Percentiles rank a stretch among this genome's conserved stretches.
These are phyloP conservation scores for Brachionus manjavacas DNA, from an alignment of 1,140 invertebrate genomes.

Conservation along the genomic window DNA sequence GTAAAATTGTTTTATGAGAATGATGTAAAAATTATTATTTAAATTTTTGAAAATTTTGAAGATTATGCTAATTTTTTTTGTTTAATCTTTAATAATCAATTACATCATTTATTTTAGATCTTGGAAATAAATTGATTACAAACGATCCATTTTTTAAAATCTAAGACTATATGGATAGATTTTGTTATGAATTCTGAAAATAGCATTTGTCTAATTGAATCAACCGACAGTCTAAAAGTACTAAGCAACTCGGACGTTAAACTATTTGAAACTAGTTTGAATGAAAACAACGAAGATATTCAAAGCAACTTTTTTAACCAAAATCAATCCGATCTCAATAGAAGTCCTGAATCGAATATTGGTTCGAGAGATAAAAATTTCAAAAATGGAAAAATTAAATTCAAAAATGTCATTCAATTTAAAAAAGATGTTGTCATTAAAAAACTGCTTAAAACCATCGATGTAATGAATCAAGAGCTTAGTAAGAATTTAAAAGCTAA, in stretches of 20 bases:
- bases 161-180: neutral
- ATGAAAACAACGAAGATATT: neutral
- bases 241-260: neutral
- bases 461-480: conserved; percentile 31
- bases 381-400: neutral
- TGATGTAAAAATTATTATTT: neutral
- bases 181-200: neutral
- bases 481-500: conserved; percentile 2
- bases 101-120: too few species aligned
- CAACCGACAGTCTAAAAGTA: neutral
- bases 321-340: neutral
- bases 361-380: neutral
- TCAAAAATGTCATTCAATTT: conserved; percentile 18
- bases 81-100: too few species aligned
- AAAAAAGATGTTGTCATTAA: conserved; percentile 31
- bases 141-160: too few species aligned
- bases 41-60: neutral
- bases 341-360: neutral
- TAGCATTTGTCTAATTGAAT: neutral
- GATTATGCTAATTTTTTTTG: neutral
- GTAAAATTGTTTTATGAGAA: neutral
- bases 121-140: too few species aligned
- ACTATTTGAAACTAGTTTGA: neutral
- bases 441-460: conserved; percentile 30
- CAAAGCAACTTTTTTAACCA: neutral